Conservation (phyloP, 2,888 invertebrate genomes). For the Odiellus spinosus region DNA sequence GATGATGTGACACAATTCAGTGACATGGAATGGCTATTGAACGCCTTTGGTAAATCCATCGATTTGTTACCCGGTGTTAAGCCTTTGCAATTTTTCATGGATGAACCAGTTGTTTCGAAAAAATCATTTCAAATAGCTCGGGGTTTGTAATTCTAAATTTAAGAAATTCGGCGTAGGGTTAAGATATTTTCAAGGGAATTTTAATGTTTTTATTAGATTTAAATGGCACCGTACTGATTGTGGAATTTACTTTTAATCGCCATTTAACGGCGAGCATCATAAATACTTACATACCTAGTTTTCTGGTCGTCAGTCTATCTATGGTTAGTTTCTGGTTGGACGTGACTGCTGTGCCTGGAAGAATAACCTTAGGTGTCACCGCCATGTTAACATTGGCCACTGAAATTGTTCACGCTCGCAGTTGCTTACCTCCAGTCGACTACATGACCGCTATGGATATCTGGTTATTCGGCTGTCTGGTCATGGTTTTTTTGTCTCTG, state of each 20-base stretch:
- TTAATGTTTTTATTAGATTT: not conserved
- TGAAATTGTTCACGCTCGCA: too few species aligned
- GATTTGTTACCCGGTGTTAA: conserved; percentile 1
- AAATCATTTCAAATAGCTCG: too few species aligned
- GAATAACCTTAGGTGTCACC: conserved; percentile 12
- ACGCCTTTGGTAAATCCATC: not conserved
- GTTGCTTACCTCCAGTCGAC: conserved; percentile 6
- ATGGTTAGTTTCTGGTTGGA: conserved; percentile 14
- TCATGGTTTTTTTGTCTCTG: conserved; percentile 9
- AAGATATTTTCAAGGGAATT: conserved; percentile 1
- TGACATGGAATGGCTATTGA: conserved; percentile 3
- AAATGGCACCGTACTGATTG: conserved; percentile 7
- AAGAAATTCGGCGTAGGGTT: too few species aligned
- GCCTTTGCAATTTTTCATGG: conserved; percentile 5
- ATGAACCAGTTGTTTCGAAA: not conserved
- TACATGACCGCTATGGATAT: conserved; percentile 12
- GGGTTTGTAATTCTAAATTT: too few species aligned
- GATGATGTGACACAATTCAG: conserved; percentile 4
- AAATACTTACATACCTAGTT: conserved; percentile 12
- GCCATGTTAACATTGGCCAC: conserved; percentile 8
- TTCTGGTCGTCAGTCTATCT: conserved; percentile 11
- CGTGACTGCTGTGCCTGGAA: conserved; percentile 15
- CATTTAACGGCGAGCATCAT: conserved; percentile 10
- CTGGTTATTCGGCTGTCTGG: conserved; percentile 9
- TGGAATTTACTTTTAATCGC: conserved; percentile 8